Evolutionary conservation across 2,888 invertebrate genomes (phyloP), one percentile per base, ranked within the genome.

Genomic region (Lasius fuliginosus): DNA sequence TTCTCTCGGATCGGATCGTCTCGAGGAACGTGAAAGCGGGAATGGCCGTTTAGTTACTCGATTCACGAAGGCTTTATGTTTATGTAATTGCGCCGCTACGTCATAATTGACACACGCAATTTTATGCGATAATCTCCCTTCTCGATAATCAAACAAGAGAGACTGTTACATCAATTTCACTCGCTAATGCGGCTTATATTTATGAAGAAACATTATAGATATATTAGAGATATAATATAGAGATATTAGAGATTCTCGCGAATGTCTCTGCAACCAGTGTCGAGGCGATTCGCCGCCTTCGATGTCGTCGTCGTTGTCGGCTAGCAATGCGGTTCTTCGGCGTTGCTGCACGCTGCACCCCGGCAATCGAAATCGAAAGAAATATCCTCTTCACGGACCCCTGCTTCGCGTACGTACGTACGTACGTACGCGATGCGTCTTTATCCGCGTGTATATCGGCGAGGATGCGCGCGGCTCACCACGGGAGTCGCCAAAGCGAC

Each of bases 321-420:
- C 91, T 89, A 93, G 94, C 94, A 93, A 94, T 94, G 94, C 92
- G 92, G 92, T 90, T 92, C 92, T 90, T 89, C 90, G 83, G 76
- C 87, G 83, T 86, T 64, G 76, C 76, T 85, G 76, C 88, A 90
- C 87, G 76, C 76, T 85, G 76, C 88, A 90, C 87, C 91, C 88
- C 85, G 86, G 76, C 89, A 92, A 92, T 92, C 90, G 91, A 92
- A 92, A 92, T 92, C 90, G 89, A 92, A 90, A 91, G 91, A 92
- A 92, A 90, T 88, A 88, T 90, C 82, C 83, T 87, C 89, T 46
- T 76, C 74, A 27, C 30, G 60, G 73, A 71, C 15, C 56, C 42
- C 65, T 33, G 33, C 30, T 69, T n/a, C 49, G 67, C 49, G 49
- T 49, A 71, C 60, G 15, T 67, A 12, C 40, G 23, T 15, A 77